Conservation (phyloP, 2,888 invertebrate species). For the Adelognathus sp. region DNA sequence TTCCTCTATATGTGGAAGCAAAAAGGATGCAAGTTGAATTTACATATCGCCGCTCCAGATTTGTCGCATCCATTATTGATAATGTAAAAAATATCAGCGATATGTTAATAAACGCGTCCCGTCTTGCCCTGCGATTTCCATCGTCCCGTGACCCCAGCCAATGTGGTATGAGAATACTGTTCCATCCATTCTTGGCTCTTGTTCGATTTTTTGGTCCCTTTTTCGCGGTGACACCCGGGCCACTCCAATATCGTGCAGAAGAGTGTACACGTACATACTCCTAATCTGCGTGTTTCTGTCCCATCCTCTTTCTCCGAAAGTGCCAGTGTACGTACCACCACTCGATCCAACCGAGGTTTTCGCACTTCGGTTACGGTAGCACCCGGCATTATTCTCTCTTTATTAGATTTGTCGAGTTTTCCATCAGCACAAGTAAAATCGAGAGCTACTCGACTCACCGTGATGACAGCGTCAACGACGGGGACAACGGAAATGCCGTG, state of each 20-base stretch:
- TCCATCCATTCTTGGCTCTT: slow-evolving; percentile 23
- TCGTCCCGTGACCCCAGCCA: too few species aligned
- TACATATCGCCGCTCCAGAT: too few species aligned
- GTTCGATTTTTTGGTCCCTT: slow-evolving; percentile 1
- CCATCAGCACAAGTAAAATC: slow-evolving; percentile 53
- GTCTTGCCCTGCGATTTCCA: neutral
- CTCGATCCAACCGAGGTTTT: slow-evolving; percentile 48
- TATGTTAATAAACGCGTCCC: neutral
- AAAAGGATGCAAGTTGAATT: too few species aligned
- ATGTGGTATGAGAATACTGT: neutral
- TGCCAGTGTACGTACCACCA: neutral
- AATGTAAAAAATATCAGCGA: too few species aligned
- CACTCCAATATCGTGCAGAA: slow-evolving; percentile 7
- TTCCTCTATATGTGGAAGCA: too few species aligned
- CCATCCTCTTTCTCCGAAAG: slow-evolving; percentile 33
- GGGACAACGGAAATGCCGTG: neutral
- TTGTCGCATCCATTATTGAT: too few species aligned
- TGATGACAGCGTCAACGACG: slow-evolving; percentile 16
- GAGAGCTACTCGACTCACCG: slow-evolving; percentile 49
- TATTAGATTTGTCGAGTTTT: slow-evolving; percentile 78
- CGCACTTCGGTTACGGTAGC: slow-evolving; percentile 60
- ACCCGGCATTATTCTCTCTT: slow-evolving; percentile 76
- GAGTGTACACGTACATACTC: slow-evolving; percentile 10
- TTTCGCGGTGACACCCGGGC: slow-evolving; percentile 16
- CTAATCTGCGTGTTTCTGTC: slow-evolving; percentile 31